A percentile compares a stretch with the other conserved stretches of the same genome.
Conservation (phyloP, 1,140 invertebrate species). For the Chlorops oryzae region DNA sequence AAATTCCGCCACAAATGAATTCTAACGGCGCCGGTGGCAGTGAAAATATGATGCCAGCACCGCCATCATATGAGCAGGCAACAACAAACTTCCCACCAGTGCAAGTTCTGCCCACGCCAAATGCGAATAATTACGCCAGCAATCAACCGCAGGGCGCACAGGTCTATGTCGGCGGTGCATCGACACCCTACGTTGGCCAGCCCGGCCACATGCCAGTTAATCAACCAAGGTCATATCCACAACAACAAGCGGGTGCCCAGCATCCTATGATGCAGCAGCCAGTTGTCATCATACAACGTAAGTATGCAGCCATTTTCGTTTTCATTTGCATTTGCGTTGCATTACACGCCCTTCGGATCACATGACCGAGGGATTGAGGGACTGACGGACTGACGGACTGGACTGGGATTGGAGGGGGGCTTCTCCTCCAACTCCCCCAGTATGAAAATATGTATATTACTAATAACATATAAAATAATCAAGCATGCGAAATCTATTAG, state of each 20-base stretch:
- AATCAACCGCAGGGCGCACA: background rate
- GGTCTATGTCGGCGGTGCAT: too few relatives aligned
- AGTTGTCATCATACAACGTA: slow-evolving; percentile 40
- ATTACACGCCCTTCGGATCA: too few relatives aligned
- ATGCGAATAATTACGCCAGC: background rate
- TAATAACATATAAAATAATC: too few relatives aligned
- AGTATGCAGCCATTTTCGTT: slow-evolving; percentile 12
- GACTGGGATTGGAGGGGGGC: too few relatives aligned
- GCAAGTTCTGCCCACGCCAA: background rate
- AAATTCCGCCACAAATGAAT: slow-evolving; percentile 6
- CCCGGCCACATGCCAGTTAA: background rate
- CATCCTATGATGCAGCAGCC: slow-evolving; percentile 17
- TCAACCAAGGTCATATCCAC: background rate
- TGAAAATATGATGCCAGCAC: slow-evolving; percentile 10
- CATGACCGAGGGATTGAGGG: too few relatives aligned
- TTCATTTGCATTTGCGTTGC: too few relatives aligned
- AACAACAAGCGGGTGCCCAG: background rate
- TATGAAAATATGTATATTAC: too few relatives aligned
- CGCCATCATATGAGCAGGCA: slow-evolving; percentile 39
- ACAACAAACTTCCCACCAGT: slow-evolving; percentile 13
- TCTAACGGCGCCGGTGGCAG: background rate
- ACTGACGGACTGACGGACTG: too few relatives aligned
- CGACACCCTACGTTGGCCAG: background rate
- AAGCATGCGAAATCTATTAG: too few relatives aligned
- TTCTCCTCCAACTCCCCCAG: too few relatives aligned